A percentile compares a stretch with the other conserved stretches of the same genome.
phyloP scores from a whole-genome alignment of 2,797 vertebrate species.

The Epinephelus malabaricus region DNA sequence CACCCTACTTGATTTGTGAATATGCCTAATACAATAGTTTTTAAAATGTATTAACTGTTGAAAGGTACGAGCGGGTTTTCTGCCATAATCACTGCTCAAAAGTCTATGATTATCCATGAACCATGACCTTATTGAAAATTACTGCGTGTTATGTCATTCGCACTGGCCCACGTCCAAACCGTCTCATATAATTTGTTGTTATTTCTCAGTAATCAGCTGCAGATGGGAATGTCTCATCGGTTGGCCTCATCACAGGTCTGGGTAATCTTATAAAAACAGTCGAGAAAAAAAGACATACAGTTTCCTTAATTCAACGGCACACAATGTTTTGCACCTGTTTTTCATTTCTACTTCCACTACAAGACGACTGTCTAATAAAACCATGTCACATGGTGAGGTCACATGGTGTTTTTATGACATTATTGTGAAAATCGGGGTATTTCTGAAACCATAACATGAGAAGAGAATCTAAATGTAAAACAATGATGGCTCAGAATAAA shows the following conservation, averaged over 20 bases:
- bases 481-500: neutral
- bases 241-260: slow-evolving; percentile 42
- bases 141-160: slow-evolving; percentile 36
- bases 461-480: neutral
- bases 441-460: slow-evolving; percentile 10
- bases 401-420: slow-evolving; percentile 4
- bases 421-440: neutral
- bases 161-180: slow-evolving; percentile 38
- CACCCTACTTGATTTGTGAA: slow-evolving; percentile 4
- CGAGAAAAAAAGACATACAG: slow-evolving; percentile 25
- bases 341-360: slow-evolving; percentile 46
- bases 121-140: slow-evolving; percentile 41
- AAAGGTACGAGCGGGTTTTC: slow-evolving; percentile 11
- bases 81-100: slow-evolving; percentile 21
- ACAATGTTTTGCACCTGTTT: slow-evolving; percentile 52
- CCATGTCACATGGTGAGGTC: slow-evolving; percentile 3
- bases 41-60: slow-evolving; percentile 12
- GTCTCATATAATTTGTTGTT: slow-evolving; percentile 55
- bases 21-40: neutral
- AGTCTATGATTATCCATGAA: slow-evolving; percentile 36
- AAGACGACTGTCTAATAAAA: slow-evolving; percentile 16
- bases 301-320: slow-evolving; percentile 35
- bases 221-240: slow-evolving; percentile 66
- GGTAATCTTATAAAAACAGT: slow-evolving; percentile 55
- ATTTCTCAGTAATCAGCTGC: slow-evolving; percentile 58